Evolutionary conservation across 1,140 invertebrate genomes (phyloP).

Genomic region (Drosophila pseudoananassae): DNA sequence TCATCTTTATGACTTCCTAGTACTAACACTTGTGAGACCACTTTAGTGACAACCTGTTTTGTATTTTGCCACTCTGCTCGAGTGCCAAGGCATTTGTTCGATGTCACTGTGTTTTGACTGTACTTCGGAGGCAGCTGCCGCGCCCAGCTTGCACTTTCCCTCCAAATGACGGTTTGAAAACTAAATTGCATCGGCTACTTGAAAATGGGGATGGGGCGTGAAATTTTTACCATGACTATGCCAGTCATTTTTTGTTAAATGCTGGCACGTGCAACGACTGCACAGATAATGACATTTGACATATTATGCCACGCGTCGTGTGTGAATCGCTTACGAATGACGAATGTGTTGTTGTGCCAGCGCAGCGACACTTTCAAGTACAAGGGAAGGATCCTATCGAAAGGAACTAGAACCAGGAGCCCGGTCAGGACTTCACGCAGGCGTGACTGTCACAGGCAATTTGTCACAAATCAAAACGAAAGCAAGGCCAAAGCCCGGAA

Average conservation of each 20-base stretch:
- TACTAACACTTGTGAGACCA: neutral
- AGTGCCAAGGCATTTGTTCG: conserved; percentile 1
- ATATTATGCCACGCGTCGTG: conserved; percentile 52
- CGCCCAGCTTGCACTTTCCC: conserved; percentile 34
- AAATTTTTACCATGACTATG: conserved; percentile 27
- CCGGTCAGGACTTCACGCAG: conserved; percentile 27
- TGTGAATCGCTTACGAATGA: conserved; percentile 68
- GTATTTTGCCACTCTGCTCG: neutral
- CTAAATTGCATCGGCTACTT: conserved; percentile 44
- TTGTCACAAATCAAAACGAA: conserved; percentile 81
- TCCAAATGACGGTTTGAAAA: conserved; percentile 27
- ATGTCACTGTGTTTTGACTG: conserved; percentile 25
- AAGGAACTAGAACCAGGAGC: neutral
- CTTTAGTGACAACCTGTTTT: conserved; percentile 4
- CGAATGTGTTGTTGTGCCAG: conserved; percentile 79
- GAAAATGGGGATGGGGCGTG: conserved; percentile 43
- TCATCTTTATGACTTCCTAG: neutral
- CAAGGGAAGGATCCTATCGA: conserved; percentile 16
- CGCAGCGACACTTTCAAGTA: conserved; percentile 73
- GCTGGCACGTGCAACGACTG: conserved; percentile 25
- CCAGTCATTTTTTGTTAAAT: conserved; percentile 8
- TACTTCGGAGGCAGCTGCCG: conserved; percentile 36
- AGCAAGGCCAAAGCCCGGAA: conserved; percentile 32
- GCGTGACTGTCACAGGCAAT: conserved; percentile 66
- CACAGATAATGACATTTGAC: conserved; percentile 74